Percentiles rank a stretch among this genome's conserved stretches.
phyloP scores from a whole-genome alignment of 2,888 invertebrate species.

The Scaeva pyrastri region DNA sequence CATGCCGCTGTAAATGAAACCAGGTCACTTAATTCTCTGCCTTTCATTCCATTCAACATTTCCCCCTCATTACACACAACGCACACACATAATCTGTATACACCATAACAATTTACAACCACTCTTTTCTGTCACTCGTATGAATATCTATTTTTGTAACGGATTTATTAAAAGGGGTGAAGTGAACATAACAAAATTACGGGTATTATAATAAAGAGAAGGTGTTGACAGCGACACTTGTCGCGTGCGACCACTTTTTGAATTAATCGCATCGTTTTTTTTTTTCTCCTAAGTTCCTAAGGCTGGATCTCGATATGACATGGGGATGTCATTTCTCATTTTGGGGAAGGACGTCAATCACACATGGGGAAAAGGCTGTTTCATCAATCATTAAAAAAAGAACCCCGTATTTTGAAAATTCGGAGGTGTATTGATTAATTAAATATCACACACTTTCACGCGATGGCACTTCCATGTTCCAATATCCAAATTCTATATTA shows the following conservation, averaged over 20 bases:
- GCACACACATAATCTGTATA: not conserved
- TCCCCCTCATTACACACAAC: slow-evolving; percentile 4
- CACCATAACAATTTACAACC: slow-evolving; percentile 4
- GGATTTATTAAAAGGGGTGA: slow-evolving; percentile 33
- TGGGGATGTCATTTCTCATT: not conserved
- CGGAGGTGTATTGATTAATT: slow-evolving; percentile 17
- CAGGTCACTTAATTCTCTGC: slow-evolving; percentile 30
- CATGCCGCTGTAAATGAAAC: slow-evolving; percentile 19
- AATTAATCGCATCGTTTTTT: not conserved
- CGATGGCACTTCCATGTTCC: not conserved
- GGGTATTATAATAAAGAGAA: slow-evolving; percentile 9
- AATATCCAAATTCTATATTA: not conserved
- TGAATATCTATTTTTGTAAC: slow-evolving; percentile 33
- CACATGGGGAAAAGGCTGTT: not conserved
- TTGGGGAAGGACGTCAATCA: not conserved
- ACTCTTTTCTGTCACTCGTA: not conserved
- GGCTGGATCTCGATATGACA: too few relatives aligned
- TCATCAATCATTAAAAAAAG: not conserved
- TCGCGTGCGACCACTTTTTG: slow-evolving; percentile 20
- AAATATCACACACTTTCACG: slow-evolving; percentile 31
- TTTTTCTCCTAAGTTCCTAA: not conserved
- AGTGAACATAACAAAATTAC: not conserved
- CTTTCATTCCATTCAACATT: not conserved
- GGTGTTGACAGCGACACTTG: slow-evolving; percentile 40
- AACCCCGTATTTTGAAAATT: not conserved